Conservation (phyloP, 1,140 invertebrate genomes). For the Bombus haemorrhoidalis region DNA sequence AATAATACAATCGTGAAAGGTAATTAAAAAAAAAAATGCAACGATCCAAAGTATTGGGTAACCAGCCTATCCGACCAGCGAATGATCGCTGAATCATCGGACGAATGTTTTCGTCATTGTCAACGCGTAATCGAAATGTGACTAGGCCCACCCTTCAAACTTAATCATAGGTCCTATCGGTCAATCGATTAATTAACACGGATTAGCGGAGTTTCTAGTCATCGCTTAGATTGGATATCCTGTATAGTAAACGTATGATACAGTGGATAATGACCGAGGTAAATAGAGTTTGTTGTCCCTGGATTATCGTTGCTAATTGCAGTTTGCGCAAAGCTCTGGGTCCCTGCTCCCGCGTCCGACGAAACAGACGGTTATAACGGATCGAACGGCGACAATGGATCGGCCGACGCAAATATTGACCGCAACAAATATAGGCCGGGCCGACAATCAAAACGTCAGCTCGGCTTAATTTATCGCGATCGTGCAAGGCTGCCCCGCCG, state of each 20-base stretch:
- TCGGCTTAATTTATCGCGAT: slow-evolving; percentile 36
- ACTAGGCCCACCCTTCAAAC: too few species aligned
- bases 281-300: slow-evolving; percentile 55
- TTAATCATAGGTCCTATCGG: slow-evolving; percentile 22
- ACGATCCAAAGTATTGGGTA: background rate
- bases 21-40: background rate
- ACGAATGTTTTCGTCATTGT: background rate
- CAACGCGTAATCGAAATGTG: background rate
- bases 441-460: slow-evolving; percentile 42
- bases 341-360: background rate
- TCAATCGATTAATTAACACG: slow-evolving; percentile 63
- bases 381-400: slow-evolving; percentile 22
- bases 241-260: slow-evolving; percentile 61
- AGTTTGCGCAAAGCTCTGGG: slow-evolving; percentile 18
- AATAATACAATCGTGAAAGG: too few species aligned
- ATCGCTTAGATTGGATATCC: slow-evolving; percentile 58
- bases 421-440: slow-evolving; percentile 42
- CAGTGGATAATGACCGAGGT: slow-evolving; percentile 56
- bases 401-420: slow-evolving; percentile 38
- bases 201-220: slow-evolving; percentile 49
- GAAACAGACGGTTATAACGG: slow-evolving; percentile 21
- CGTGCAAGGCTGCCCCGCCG: background rate
- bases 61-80: background rate
- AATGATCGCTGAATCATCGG: background rate
- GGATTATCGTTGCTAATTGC: slow-evolving; percentile 54